Evolutionary conservation across 2,888 invertebrate genomes (phyloP).

Genomic region (Lobophora halterata): DNA sequence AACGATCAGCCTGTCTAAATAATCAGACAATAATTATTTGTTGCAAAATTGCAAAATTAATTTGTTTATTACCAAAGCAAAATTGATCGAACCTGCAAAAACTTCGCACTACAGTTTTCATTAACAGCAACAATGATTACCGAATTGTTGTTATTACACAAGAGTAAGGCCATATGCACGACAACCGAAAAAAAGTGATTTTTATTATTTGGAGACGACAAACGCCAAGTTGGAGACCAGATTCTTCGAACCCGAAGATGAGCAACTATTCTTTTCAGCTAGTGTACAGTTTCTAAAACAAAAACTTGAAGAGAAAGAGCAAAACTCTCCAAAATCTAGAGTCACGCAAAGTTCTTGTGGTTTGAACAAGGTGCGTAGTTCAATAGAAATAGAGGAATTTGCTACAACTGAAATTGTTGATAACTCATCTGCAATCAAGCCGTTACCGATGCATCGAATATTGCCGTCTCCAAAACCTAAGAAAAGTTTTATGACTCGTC

Average conservation of each 20-base stretch:
- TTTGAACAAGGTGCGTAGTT: slow-evolving; percentile 26
- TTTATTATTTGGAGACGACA: slow-evolving; percentile 30
- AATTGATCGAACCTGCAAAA: not conserved
- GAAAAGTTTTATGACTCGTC: slow-evolving; percentile 47
- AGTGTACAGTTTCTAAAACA: slow-evolving; percentile 64
- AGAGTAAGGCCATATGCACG: slow-evolving; percentile 42
- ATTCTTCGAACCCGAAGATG: slow-evolving; percentile 46
- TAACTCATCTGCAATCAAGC: slow-evolving; percentile 20
- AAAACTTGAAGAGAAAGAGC: slow-evolving; percentile 55
- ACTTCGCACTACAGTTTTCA: slow-evolving; percentile 5
- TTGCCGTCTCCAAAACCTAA: slow-evolving; percentile 63
- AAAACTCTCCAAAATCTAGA: slow-evolving; percentile 19
- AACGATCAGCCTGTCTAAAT: too few relatives aligned
- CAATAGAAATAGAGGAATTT: slow-evolving; percentile 1
- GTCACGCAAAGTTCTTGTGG: slow-evolving; percentile 54
- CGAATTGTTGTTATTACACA: slow-evolving; percentile 32
- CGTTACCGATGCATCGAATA: slow-evolving; percentile 62
- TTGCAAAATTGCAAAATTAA: too few relatives aligned
- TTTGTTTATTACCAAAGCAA: not conserved
- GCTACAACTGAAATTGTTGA: slow-evolving; percentile 1
- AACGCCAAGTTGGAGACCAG: too few relatives aligned
- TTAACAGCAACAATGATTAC: slow-evolving; percentile 38
- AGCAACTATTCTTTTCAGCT: slow-evolving; percentile 61
- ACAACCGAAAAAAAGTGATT: slow-evolving; percentile 25
- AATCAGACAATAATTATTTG: too few relatives aligned